A percentile compares a stretch with the other conserved stretches of the same genome.
These are phyloP conservation scores for Sus cebifrons DNA, from an alignment of 2,797 vertebrate species.

Conservation along the genomic window DNA sequence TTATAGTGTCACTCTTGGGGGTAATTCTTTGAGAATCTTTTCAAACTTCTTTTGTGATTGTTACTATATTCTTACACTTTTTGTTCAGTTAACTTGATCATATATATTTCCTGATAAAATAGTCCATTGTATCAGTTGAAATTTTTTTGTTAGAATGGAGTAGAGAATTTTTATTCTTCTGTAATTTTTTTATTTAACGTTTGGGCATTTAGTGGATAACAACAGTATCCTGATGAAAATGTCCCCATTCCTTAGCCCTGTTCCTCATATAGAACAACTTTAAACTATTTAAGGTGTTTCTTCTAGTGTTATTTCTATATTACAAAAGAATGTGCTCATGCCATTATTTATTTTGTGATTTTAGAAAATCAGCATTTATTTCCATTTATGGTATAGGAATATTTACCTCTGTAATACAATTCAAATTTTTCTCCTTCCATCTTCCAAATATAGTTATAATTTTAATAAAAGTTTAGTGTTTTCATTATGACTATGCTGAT, in stretches of 20 bases:
- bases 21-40: background rate
- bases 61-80: constrained; percentile 15
- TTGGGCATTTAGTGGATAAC: background rate
- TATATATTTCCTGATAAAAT: constrained; percentile 20
- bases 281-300: background rate
- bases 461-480: constrained; percentile 8
- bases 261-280: background rate
- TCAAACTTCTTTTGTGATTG: background rate
- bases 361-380: background rate
- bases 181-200: background rate
- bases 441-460: constrained; percentile 27
- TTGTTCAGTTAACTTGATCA: background rate
- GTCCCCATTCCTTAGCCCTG: background rate
- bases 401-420: background rate
- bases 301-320: background rate
- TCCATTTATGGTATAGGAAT: background rate
- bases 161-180: background rate
- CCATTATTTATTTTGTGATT: constrained; percentile 3
- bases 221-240: background rate
- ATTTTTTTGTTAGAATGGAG: background rate
- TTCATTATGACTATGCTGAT: background rate
- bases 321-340: background rate
- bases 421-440: constrained; percentile 5
- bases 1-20: background rate
- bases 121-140: background rate